Evolutionary conservation across 2,888 invertebrate species (phyloP).

Genomic region (Pheosia gnoma): DNA sequence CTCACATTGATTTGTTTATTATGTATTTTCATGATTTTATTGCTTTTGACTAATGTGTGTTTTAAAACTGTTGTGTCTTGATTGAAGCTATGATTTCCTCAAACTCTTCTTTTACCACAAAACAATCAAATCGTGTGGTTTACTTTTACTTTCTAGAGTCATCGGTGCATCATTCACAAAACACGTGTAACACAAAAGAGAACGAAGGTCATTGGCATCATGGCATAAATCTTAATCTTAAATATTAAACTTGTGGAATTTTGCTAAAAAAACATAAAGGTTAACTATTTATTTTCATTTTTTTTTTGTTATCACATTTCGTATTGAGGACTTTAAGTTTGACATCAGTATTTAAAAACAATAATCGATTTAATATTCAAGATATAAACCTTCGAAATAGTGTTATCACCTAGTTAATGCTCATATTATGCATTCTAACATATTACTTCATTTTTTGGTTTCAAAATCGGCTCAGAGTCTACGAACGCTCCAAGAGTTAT

Average conservation of each 20-base stretch:
- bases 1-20: too few relatives aligned
- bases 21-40: too few relatives aligned
- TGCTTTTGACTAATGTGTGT: too few relatives aligned
- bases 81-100: too few relatives aligned
- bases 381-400: not conserved
- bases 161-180: not conserved
- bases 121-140: not conserved
- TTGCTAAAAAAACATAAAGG: too few relatives aligned
- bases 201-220: not conserved
- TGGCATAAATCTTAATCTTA: not conserved
- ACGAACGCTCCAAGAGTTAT: slow-evolving; percentile 10
- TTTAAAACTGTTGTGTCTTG: too few relatives aligned
- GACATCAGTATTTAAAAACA: not conserved
- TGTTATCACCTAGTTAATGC: not conserved
- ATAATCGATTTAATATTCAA: not conserved
- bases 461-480: not conserved
- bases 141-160: not conserved
- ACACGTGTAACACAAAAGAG: not conserved
- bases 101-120: not conserved
- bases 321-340: too few relatives aligned
- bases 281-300: too few relatives aligned
- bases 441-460: not conserved
- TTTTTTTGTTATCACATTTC: too few relatives aligned
- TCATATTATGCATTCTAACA: not conserved
- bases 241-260: too few relatives aligned